Base-by-base conservation (phyloP, 2,888 invertebrate genomes). In the Gnatocerus cornutus region DNA sequence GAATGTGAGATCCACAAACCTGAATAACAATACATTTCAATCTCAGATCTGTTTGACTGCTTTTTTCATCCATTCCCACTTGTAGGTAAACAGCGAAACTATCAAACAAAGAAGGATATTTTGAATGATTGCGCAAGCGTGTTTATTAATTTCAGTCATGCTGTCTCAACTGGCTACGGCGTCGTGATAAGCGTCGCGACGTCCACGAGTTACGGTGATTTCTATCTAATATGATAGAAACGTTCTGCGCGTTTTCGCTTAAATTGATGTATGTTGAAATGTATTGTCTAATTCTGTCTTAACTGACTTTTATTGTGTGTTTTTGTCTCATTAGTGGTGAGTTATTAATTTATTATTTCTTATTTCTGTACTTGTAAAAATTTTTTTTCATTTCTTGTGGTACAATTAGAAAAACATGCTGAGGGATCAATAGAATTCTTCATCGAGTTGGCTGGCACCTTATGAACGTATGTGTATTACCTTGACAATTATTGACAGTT, bases 101-200 rank as follows among this genome's bases (percentile, higher is more conserved):
- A n/a, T n/a, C 4, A 21, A 21, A 21, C 21, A 29, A 16, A 61
- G 29, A 61, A 59, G 46, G 21, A 46, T 61, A 52, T 43, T 33
- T 33, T 21, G 27, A 12, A 53, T 65, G 48, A 46, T 46, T 53
- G 69, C 69, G 69, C 69, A 69, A 69, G 69, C 69, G 69, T 69
- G 65, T 55, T 46, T 59, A 14, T 53, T 37, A 65, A 59, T 69
- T 65, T 65, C 65, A 50, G 59, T 30, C 5, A n/a, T 41, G 69
- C 45, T 64, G 52, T 68, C 27, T 30, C 37, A 56, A 63, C 63
- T 52, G 52, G 12, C 21, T 9, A 8, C 9, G 29, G n/a, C 58
- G 16, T 41, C 46, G 33, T 69, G 69, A 65, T 69, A 65, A 65
- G 69, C 69, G 65, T 65, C 69, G 59, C 65, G 65, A 65, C 69